Conservation (phyloP, 2,113 vertebrate genomes). For the Bubalus kerabau region DNA sequence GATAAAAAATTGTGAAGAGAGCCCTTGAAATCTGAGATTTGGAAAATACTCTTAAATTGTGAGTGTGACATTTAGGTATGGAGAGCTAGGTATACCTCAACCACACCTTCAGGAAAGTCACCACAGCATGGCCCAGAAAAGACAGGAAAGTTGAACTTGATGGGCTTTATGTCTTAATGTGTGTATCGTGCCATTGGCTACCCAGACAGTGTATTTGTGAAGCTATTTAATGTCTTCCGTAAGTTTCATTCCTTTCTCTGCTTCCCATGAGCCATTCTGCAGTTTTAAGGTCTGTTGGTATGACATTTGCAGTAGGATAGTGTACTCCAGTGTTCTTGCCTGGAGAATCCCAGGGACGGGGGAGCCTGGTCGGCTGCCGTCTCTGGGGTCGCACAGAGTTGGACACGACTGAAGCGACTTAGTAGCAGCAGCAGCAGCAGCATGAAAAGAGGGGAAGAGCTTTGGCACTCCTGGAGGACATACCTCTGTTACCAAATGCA, state of each 20-base stretch:
- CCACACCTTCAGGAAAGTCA: background rate
- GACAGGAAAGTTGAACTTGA: background rate
- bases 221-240: background rate
- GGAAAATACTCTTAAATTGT: background rate
- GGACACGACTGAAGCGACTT: no score
- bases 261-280: background rate
- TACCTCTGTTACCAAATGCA: background rate
- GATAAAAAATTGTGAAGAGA: background rate
- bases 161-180: background rate
- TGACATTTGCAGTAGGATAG: background rate
- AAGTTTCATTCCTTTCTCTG: background rate
- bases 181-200: background rate
- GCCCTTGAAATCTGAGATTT: background rate
- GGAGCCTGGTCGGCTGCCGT: no score
- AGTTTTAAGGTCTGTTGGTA: background rate
- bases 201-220: no score
- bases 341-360: no score
- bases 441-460: background rate
- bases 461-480: background rate
- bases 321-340: no score
- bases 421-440: no score
- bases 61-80: background rate
- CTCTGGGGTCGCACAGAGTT: no score
- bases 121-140: background rate
- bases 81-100: background rate